Evolutionary conservation across 53 echinoderm and acorn worm genomes (phyloP), one percentile per base, ranked within the genome.

Genomic region (Paracentrotus lividus): DNA sequence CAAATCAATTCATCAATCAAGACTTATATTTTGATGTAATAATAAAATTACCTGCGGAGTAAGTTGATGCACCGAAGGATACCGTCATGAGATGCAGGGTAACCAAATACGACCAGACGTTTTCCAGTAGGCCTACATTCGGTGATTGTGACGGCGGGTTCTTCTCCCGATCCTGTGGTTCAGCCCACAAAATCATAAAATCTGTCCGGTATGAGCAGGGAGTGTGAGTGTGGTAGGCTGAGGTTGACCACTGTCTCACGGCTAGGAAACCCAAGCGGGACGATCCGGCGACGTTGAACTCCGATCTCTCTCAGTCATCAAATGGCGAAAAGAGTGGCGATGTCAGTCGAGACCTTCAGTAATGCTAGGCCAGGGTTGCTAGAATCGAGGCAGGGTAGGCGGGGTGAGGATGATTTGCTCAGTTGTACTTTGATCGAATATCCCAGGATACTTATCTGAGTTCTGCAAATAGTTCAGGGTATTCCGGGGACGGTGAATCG

Each of bases 61-160:
- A 49, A 47, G 4, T 85, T 85, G 27, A 85, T 49, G 51, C 85
- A 85, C 85, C 85, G 49, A 1, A 26, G 38, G 38, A 88, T 57
- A 27, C 54, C 12, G 88, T 57, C 38, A 88, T 34, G 59, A 88
- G 88, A 38, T 52, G n/a, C 38, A 0, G 88, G 88, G 88, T n/a
- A n/a, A 88, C 56, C 5, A 21, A 34, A 40, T 52, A n/a, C 24
- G 3, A 57, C 88, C 21, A 88, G 58, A 15, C 34, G 23, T 14
- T 40, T 27, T 32, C 89, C n/a, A n/a, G n/a, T n/a, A 4, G 51
- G 24, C 9, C 64, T 16, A 21, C 59, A 42, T 42, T 45, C 8
- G 42, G 81, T n/a, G 21, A 3, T 42, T 10, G 45, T 24, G 23
- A 7, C n/a, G 27, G 29, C 4, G 49, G 47, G 85, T 44, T 0